phyloP scores from a whole-genome alignment of 2,113 vertebrate genomes.

The Zapus hudsonius region DNA sequence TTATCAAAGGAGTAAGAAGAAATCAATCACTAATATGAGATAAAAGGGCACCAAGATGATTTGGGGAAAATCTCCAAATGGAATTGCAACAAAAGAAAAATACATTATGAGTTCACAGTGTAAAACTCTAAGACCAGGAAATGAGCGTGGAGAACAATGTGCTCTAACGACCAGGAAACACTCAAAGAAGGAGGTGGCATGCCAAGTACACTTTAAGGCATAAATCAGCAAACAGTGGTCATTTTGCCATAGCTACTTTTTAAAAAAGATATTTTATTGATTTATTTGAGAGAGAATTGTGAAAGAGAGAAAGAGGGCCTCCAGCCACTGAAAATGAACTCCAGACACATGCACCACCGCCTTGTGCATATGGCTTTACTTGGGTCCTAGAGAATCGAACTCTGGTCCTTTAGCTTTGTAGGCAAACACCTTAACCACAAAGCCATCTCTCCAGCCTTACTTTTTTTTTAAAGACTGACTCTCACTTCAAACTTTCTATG shows the following conservation, averaged over 20 bases:
- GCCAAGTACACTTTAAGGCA: neutral
- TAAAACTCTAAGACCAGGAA: neutral
- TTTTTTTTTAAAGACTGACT: neutral
- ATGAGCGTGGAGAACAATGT: neutral
- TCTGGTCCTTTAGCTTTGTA: no score
- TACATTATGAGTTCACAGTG: no score
- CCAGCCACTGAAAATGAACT: no score
- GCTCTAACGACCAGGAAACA: neutral
- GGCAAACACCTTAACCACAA: no score
- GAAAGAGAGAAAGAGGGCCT: no score
- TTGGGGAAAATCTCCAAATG: neutral
- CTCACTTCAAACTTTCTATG: neutral
- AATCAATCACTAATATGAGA: neutral
- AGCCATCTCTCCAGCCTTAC: neutral
- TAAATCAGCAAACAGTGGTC: neutral
- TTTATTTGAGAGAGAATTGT: no score
- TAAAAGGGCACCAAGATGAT: neutral
- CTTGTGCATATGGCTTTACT: no score
- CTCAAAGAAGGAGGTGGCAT: neutral
- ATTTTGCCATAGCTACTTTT: neutral
- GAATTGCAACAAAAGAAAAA: neutral
- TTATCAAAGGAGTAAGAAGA: neutral
- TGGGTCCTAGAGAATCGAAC: no score
- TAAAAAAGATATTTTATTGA: no score
- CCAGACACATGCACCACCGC: no score